Percentiles rank a stretch among this genome's conserved stretches.
Evolutionary conservation across 92 coral and sea anemone genomes (phyloP).

Genomic region (Zoanthus gigantus): DNA sequence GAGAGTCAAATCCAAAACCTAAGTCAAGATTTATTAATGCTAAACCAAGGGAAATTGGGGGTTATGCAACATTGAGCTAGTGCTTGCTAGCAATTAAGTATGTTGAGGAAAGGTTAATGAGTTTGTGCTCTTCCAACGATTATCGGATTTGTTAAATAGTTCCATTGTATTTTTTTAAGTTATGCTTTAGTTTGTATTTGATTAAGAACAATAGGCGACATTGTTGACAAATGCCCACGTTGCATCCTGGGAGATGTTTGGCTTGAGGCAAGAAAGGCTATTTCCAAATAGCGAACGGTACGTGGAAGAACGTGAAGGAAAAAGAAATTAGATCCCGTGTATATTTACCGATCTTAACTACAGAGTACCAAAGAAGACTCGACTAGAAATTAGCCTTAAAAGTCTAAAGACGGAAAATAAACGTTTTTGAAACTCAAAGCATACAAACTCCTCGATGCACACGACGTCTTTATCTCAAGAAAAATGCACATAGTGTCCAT

Average conservation of each 20-base stretch:
- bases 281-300: conserved; percentile 9
- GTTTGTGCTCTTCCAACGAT: too few species aligned
- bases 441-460: conserved; percentile 53
- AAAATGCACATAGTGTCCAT: conserved; percentile 46
- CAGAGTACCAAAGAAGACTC: conserved; percentile 27
- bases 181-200: too few species aligned
- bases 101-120: too few species aligned
- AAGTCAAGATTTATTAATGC: too few species aligned
- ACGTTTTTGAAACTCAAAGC: conserved; percentile 43
- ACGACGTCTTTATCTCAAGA: conserved; percentile 53
- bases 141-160: too few species aligned
- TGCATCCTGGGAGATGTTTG: background rate
- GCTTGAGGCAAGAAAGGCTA: conserved; percentile 11
- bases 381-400: conserved; percentile 23
- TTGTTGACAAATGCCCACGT: background rate
- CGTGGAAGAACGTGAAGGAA: conserved; percentile 8
- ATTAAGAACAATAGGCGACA: background rate
- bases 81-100: too few species aligned
- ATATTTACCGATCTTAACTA: conserved; percentile 32
- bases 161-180: too few species aligned
- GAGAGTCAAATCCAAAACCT: too few species aligned
- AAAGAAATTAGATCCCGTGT: conserved; percentile 1
- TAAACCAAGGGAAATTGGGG: too few species aligned
- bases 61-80: too few species aligned
- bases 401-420: background rate